Conservation (phyloP, 2,888 invertebrate species). For the Pyrgus malvae region DNA sequence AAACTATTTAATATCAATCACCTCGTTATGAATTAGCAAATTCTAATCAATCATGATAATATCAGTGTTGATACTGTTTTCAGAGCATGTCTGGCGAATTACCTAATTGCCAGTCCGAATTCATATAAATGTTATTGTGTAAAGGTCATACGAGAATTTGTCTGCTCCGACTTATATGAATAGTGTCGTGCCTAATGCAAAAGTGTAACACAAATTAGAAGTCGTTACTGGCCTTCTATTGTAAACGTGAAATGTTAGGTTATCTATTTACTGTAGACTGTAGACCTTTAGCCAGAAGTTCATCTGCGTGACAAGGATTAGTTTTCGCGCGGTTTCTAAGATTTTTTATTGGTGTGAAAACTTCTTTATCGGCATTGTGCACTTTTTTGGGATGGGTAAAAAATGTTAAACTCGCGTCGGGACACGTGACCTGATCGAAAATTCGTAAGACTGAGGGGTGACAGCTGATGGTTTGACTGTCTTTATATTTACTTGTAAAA, state of each 20-base stretch:
- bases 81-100: constrained; percentile 45
- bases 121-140: constrained; percentile 69
- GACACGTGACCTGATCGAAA: too few relatives aligned
- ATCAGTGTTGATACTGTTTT: constrained; percentile 53
- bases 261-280: constrained; percentile 10
- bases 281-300: constrained; percentile 6
- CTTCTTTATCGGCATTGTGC: too few relatives aligned
- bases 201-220: constrained; percentile 43
- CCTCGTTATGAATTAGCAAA: constrained; percentile 2
- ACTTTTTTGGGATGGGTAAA: too few relatives aligned
- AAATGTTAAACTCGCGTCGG: too few relatives aligned
- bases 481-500: too few relatives aligned
- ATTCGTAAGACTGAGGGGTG: too few relatives aligned
- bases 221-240: constrained; percentile 40
- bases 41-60: constrained; percentile 52
- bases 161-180: constrained; percentile 49
- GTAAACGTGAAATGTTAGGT: constrained; percentile 33
- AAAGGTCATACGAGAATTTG: constrained; percentile 54
- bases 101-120: constrained; percentile 68
- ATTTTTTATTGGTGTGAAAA: too few relatives aligned
- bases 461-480: too few relatives aligned
- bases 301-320: constrained; percentile 1
- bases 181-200: constrained; percentile 54
- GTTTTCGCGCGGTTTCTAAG: not conserved
- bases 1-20: constrained; percentile 8